A percentile compares a stretch with the other conserved stretches of the same genome.
These are phyloP conservation scores for Alethe diademata DNA, from an alignment of 2,113 vertebrate species.

Conservation along the genomic window DNA sequence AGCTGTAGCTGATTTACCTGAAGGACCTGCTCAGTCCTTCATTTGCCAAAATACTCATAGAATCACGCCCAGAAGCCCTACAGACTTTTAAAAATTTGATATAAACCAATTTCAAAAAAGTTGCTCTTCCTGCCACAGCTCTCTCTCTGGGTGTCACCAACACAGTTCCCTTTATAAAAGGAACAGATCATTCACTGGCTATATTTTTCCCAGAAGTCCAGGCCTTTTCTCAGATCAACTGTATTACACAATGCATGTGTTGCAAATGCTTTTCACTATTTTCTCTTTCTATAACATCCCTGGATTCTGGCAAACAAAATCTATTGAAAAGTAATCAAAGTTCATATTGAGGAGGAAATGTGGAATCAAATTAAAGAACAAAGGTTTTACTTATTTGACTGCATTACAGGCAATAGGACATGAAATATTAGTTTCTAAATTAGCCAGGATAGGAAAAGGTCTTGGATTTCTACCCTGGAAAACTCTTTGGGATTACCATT, in stretches of 20 bases:
- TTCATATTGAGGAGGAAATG: not conserved
- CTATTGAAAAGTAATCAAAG: not conserved
- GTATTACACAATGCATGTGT: not conserved
- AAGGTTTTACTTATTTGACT: not conserved
- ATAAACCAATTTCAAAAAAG: not conserved
- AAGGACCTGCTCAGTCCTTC: not conserved
- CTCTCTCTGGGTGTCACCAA: not conserved
- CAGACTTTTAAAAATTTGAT: not conserved
- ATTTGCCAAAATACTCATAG: not conserved
- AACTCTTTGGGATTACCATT: not conserved
- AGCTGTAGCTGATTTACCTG: not conserved
- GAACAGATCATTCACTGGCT: not conserved
- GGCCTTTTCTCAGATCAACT: not conserved
- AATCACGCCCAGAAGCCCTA: not conserved
- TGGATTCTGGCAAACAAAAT: constrained; percentile 4
- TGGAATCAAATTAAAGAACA: not conserved
- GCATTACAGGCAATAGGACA: not conserved
- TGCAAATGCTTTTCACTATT: not conserved
- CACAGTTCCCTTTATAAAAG: not conserved
- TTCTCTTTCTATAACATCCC: not conserved
- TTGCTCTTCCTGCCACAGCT: not conserved
- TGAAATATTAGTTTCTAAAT: not conserved
- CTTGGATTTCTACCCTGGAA: not conserved
- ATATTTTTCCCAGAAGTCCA: not conserved
- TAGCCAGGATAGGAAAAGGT: not conserved